phyloP scores from a whole-genome alignment of 2,797 vertebrate genomes.

The Sebastes variabilis region DNA sequence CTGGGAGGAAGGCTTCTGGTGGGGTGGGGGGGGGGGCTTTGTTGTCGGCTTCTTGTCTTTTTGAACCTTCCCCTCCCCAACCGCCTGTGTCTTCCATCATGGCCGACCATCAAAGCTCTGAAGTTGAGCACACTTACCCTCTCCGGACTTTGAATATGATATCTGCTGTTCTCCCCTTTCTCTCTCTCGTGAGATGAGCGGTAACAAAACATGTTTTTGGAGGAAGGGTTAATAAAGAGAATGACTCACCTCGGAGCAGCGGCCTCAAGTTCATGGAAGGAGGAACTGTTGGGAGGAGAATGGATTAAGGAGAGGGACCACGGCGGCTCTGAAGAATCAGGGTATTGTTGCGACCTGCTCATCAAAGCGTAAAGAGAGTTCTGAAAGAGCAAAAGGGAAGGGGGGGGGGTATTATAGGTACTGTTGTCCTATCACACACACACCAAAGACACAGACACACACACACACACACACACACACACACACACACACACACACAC shows the following conservation, averaged over 20 bases:
- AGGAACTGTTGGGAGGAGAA: slow-evolving; percentile 40
- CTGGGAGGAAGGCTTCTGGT: slow-evolving; percentile 29
- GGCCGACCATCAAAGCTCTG: slow-evolving; percentile 45
- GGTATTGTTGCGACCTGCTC: slow-evolving; percentile 72
- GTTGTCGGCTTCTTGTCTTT: slow-evolving; percentile 66
- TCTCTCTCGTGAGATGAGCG: background rate
- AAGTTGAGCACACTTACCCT: background rate
- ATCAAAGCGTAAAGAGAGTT: slow-evolving; percentile 70
- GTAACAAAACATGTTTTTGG: background rate
- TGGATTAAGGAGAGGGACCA: slow-evolving; percentile 63
- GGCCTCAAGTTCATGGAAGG: slow-evolving; percentile 69
- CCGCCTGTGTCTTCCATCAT: slow-evolving; percentile 67
- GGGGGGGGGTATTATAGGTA: slow-evolving; percentile 17
- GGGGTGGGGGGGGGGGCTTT: slow-evolving; percentile 33
- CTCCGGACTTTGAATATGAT: background rate
- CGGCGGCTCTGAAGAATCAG: slow-evolving; percentile 64
- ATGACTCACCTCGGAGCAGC: slow-evolving; percentile 13
- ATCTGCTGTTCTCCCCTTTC: background rate
- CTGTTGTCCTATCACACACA: slow-evolving; percentile 13
- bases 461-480: too few relatives aligned
- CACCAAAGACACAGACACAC: background rate
- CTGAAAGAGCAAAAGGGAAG: slow-evolving; percentile 40
- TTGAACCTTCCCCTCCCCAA: slow-evolving; percentile 49
- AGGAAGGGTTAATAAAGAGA: background rate
- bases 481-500: background rate